Evolutionary conservation across 2,113 vertebrate genomes (phyloP).

Genomic region (Sinocyclocheilus anshuiensis): DNA sequence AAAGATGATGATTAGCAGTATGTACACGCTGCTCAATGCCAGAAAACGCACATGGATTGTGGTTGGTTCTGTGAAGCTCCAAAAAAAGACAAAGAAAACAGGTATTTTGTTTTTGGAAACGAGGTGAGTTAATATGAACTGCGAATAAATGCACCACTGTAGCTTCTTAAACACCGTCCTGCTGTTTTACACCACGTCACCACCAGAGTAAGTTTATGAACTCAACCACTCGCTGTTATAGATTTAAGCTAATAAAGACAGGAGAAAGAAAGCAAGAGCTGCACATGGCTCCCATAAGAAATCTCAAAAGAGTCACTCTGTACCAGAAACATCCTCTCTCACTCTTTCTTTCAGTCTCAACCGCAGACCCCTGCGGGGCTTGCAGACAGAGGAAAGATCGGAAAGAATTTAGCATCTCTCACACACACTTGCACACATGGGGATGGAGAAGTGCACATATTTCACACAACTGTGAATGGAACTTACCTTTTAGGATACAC

Average conservation of each 20-base stretch:
- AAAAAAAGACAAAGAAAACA: not conserved
- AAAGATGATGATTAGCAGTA: not conserved
- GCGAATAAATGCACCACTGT: not conserved
- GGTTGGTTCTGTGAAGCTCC: not conserved
- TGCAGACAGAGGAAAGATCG: constrained; percentile 24
- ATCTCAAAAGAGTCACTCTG: constrained; percentile 18
- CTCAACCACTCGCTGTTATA: constrained; percentile 30
- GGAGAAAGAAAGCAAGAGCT: not conserved
- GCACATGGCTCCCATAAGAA: constrained; percentile 41
- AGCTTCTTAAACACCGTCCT: constrained; percentile 4
- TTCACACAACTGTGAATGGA: constrained; percentile 19
- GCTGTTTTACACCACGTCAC: constrained; percentile 26
- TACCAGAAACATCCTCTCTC: constrained; percentile 30
- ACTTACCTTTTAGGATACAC: constrained; percentile 92
- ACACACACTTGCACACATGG: constrained; percentile 23
- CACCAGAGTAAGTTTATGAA: constrained; percentile 40
- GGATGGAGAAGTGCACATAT: not conserved
- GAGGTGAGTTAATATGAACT: constrained; percentile 3
- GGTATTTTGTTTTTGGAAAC: not conserved
- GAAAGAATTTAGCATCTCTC: constrained; percentile 23
- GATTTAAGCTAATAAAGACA: constrained; percentile 40
- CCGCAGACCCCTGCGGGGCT: not conserved
- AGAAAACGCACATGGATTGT: not conserved
- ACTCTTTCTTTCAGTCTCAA: constrained; percentile 23
- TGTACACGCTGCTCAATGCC: not conserved